These are phyloP conservation scores for Alces alces DNA, from an alignment of 2,113 vertebrate genomes.

Conservation along the genomic window DNA sequence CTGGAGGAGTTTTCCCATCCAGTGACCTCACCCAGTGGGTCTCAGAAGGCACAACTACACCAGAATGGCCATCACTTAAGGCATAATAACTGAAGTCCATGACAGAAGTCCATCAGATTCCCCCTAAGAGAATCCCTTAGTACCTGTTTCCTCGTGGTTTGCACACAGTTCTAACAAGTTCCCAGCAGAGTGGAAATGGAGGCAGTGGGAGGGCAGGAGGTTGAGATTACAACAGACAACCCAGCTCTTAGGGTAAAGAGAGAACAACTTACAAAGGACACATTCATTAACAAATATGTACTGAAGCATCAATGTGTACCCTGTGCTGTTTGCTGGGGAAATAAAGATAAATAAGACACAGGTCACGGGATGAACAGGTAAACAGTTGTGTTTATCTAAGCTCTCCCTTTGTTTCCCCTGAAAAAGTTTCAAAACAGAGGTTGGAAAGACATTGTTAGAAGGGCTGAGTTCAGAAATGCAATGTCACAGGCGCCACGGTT, in stretches of 20 bases:
- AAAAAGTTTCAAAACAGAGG: neutral
- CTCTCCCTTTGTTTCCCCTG: neutral
- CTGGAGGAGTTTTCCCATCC: constrained; percentile 39
- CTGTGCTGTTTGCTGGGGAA: neutral
- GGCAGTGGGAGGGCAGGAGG: neutral
- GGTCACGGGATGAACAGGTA: neutral
- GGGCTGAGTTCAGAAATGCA: neutral
- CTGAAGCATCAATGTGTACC: neutral
- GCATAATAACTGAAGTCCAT: neutral
- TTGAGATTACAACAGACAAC: neutral
- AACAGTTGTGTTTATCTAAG: neutral
- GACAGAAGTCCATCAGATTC: neutral
- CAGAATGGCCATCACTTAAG: neutral
- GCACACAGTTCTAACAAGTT: neutral
- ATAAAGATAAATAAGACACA: neutral
- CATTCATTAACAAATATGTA: neutral
- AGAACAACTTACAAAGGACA: neutral
- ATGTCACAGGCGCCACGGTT: rapidly evolving
- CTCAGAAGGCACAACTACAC: neutral
- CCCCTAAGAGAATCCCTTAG: neutral
- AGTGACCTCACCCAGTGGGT: constrained; percentile 45
- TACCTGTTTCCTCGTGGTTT: neutral
- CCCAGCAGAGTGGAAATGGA: neutral
- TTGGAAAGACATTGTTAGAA: neutral
- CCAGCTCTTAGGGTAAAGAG: neutral